These are phyloP conservation scores for Dendrocincla fuliginosa DNA, from an alignment of 2,797 vertebrate genomes.

Conservation along the genomic window DNA sequence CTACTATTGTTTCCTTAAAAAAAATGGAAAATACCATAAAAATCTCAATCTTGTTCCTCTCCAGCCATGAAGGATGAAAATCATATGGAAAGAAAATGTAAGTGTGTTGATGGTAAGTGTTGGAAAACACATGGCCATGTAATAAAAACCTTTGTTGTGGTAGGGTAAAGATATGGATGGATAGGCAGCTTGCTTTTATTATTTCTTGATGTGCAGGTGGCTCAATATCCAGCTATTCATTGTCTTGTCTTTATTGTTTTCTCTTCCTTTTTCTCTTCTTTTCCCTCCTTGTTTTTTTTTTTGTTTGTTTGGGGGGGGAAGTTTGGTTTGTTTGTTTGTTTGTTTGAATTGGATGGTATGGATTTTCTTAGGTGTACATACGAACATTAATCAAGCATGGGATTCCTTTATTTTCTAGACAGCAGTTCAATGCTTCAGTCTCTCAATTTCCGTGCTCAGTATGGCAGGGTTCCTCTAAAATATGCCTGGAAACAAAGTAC, in stretches of 20 bases:
- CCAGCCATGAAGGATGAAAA: background rate
- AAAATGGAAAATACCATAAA: background rate
- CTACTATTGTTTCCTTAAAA: background rate
- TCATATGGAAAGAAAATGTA: background rate
- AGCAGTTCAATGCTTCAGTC: background rate
- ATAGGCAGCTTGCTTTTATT: background rate
- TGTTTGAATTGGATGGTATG: background rate
- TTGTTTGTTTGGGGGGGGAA: too few relatives aligned
- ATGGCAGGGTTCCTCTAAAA: background rate
- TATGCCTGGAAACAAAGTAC: background rate
- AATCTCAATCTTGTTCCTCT: background rate
- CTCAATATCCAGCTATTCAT: background rate
- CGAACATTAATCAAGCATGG: background rate
- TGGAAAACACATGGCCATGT: background rate
- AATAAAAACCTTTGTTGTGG: background rate
- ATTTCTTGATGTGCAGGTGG: background rate
- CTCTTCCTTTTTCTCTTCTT: background rate
- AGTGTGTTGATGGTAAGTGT: background rate
- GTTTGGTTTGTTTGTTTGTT: rapidly evolving
- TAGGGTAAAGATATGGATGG: background rate
- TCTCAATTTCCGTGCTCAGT: background rate
- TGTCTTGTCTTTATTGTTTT: background rate
- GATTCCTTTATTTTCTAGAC: background rate
- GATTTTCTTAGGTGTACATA: background rate
- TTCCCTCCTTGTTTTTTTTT: rapidly evolving